Percentiles rank a stretch among this genome's conserved stretches.
Conservation (phyloP, 2,113 vertebrate species). For the Pteropus alecto region DNA sequence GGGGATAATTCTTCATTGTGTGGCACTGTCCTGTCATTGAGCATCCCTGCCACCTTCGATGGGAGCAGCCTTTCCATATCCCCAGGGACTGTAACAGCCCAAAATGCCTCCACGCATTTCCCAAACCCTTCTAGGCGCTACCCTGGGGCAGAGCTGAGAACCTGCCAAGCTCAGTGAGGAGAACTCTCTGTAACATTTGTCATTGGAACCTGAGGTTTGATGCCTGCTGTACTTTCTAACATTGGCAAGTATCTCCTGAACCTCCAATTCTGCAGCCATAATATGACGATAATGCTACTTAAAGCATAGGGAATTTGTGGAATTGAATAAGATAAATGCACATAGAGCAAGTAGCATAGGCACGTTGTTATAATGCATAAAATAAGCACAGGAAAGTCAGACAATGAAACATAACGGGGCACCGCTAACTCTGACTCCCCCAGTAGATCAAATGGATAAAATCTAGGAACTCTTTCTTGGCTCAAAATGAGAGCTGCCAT, state of each 20-base stretch:
- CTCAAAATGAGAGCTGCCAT: not conserved
- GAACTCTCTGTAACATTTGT: not conserved
- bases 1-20: not conserved
- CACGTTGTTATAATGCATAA: not conserved
- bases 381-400: not conserved
- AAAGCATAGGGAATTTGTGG: not conserved
- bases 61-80: not conserved
- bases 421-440: not conserved
- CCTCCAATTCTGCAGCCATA: not conserved
- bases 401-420: not conserved
- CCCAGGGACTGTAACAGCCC: not conserved
- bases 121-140: not conserved
- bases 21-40: not conserved
- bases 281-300: too few relatives aligned
- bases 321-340: not conserved
- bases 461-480: not conserved
- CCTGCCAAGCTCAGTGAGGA: not conserved
- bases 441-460: not conserved
- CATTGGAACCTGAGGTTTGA: not conserved
- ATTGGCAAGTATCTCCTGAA: not conserved
- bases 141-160: not conserved
- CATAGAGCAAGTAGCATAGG: not conserved
- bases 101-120: not conserved
- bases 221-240: not conserved
- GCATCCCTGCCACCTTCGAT: not conserved